A percentile compares a stretch with the other conserved stretches of the same genome.
These are phyloP conservation scores for Lipophrys pholis DNA, from an alignment of 2,113 vertebrate species.

Conservation along the genomic window DNA sequence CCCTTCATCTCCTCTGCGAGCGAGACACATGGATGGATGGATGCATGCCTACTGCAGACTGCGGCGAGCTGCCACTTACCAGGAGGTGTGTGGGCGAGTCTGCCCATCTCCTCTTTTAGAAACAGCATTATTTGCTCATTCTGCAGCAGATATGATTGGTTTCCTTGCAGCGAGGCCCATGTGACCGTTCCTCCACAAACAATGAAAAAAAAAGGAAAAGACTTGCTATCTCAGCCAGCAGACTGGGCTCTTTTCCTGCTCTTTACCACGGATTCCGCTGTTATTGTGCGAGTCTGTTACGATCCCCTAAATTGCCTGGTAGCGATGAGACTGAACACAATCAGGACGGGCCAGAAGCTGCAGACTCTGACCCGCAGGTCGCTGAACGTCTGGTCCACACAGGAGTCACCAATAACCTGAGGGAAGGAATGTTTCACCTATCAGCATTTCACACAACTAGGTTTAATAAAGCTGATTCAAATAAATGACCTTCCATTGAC, in stretches of 20 bases:
- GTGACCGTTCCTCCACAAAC: conserved; percentile 72
- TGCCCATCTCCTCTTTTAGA: conserved; percentile 80
- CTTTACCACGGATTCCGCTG: conserved; percentile 72
- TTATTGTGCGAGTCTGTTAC: conserved; percentile 61
- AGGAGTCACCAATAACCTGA: conserved; percentile 34
- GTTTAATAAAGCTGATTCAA: neutral
- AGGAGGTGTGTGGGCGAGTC: conserved; percentile 80
- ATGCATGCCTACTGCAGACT: conserved; percentile 60
- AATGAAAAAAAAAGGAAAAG: conserved; percentile 61
- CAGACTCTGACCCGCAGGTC: conserved; percentile 55
- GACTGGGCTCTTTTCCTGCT: conserved; percentile 78
- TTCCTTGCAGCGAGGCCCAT: conserved; percentile 74
- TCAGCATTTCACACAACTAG: conserved; percentile 12
- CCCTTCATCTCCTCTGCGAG: conserved; percentile 57
- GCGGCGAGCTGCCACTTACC: conserved; percentile 72
- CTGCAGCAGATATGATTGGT: conserved; percentile 77
- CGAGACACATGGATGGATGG: conserved; percentile 67
- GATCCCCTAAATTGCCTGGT: too few relatives aligned
- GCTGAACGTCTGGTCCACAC: conserved; percentile 26
- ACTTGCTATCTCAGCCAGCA: conserved; percentile 78
- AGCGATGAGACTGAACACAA: too few relatives aligned
- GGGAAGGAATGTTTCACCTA: conserved; percentile 22
- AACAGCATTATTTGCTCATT: conserved; percentile 76
- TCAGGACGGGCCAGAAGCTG: too few relatives aligned
- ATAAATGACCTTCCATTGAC: neutral